A percentile compares a stretch with the other conserved stretches of the same genome.
Evolutionary conservation across 2,888 invertebrate species (phyloP).

Genomic region (Griposia aprilina): DNA sequence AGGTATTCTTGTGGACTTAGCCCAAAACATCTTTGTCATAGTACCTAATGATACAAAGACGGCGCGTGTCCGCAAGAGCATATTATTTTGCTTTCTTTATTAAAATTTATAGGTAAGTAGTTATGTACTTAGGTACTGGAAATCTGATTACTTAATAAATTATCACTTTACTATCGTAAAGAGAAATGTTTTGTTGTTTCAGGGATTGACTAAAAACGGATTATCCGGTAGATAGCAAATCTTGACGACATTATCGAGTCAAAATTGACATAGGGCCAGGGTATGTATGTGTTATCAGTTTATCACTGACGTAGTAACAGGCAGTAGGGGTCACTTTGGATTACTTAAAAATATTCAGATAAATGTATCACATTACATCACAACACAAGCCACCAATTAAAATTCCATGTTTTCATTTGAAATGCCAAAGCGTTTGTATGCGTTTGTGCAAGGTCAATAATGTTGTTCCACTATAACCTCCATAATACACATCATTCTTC

Average conservation of each 20-base stretch:
- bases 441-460: slow-evolving; percentile 27
- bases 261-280: slow-evolving; percentile 20
- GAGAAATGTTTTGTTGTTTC: slow-evolving; percentile 23
- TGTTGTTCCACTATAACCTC: neutral
- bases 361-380: slow-evolving; percentile 17
- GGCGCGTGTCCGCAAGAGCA: neutral
- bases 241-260: slow-evolving; percentile 38
- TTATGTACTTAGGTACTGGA: neutral
- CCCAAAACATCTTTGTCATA: slow-evolving; percentile 58
- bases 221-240: slow-evolving; percentile 32
- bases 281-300: neutral
- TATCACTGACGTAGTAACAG: slow-evolving; percentile 17
- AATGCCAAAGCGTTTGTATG: slow-evolving; percentile 24
- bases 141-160: slow-evolving; percentile 4
- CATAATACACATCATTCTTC: neutral
- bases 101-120: neutral
- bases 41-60: slow-evolving; percentile 42
- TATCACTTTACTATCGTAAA: neutral
- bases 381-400: slow-evolving; percentile 5
- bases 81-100: slow-evolving; percentile 25
- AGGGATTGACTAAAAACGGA: slow-evolving; percentile 1
- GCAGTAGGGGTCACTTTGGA: slow-evolving; percentile 27
- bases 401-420: slow-evolving; percentile 28
- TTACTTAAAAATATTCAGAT: slow-evolving; percentile 30
- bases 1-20: slow-evolving; percentile 42